phyloP scores from a whole-genome alignment of 2,888 invertebrate genomes.

The Marronus borbonicus region DNA sequence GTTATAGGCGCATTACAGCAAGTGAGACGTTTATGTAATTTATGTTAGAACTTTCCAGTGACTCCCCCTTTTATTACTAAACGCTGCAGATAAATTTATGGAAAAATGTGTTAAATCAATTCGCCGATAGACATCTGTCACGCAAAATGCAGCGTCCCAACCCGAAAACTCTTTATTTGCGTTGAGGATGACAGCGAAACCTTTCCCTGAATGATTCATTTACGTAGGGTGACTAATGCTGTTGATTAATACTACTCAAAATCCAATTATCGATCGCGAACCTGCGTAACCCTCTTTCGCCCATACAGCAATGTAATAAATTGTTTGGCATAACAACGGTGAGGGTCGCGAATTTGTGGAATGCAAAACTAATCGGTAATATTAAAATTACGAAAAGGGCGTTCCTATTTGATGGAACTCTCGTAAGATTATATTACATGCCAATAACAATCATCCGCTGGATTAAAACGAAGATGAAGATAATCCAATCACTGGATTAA shows the following conservation, averaged over 20 bases:
- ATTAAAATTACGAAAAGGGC: constrained; percentile 5
- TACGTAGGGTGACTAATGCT: constrained; percentile 56
- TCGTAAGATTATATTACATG: too few species aligned
- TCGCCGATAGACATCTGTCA: constrained; percentile 47
- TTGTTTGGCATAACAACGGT: constrained; percentile 25
- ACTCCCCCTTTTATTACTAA: constrained; percentile 21
- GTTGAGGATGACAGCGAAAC: constrained; percentile 51
- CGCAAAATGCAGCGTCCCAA: constrained; percentile 30
- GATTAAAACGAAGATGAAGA: too few species aligned
- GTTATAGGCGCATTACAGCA: too few species aligned
- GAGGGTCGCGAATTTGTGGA: not conserved
- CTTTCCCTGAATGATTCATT: constrained; percentile 56
- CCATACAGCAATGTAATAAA: not conserved
- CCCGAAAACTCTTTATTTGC: constrained; percentile 18
- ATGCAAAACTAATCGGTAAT: not conserved
- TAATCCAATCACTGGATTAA: too few species aligned
- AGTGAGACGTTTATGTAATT: not conserved
- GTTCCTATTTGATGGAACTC: not conserved
- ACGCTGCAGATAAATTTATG: not conserved
- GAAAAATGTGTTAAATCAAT: constrained; percentile 46
- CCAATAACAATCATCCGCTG: too few species aligned
- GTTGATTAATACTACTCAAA: constrained; percentile 49
- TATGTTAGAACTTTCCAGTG: constrained; percentile 10
- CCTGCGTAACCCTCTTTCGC: not conserved
- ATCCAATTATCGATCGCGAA: constrained; percentile 34